phyloP scores from a whole-genome alignment of 2,888 invertebrate species.

The Lithodes maja region DNA sequence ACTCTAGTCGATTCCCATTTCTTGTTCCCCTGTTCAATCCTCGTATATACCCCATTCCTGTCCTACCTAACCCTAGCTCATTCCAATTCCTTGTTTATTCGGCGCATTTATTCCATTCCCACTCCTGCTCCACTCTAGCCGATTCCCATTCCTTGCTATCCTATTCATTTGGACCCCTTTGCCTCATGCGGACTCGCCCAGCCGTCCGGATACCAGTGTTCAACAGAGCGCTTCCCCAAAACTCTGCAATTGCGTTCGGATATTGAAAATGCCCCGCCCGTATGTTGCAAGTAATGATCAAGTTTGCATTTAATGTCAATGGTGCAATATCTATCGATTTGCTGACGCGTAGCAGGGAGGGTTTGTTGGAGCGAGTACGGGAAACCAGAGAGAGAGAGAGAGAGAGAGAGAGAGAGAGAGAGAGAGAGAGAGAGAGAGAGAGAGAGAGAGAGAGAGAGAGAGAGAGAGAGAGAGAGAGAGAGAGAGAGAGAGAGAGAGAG shows the following conservation, averaged over 20 bases:
- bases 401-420: neutral
- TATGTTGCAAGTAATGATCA: conserved; percentile 1
- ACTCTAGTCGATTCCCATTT: too few relatives aligned
- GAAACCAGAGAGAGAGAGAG: neutral
- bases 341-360: too few relatives aligned
- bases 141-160: neutral
- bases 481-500: too few relatives aligned
- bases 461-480: too few relatives aligned
- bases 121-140: neutral
- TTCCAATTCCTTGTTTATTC: too few relatives aligned
- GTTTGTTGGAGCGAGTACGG: neutral
- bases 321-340: neutral
- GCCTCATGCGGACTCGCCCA: neutral
- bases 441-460: neutral
- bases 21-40: too few relatives aligned
- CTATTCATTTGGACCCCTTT: neutral
- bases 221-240: neutral
- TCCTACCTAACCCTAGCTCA: too few relatives aligned
- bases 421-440: neutral
- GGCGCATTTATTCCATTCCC: too few relatives aligned
- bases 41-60: too few relatives aligned
- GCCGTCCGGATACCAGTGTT: neutral
- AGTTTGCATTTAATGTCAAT: neutral
- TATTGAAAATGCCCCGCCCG: neutral
- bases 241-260: neutral